phyloP scores from a whole-genome alignment of 1,140 invertebrate species.

The Drosophila yakuba region DNA sequence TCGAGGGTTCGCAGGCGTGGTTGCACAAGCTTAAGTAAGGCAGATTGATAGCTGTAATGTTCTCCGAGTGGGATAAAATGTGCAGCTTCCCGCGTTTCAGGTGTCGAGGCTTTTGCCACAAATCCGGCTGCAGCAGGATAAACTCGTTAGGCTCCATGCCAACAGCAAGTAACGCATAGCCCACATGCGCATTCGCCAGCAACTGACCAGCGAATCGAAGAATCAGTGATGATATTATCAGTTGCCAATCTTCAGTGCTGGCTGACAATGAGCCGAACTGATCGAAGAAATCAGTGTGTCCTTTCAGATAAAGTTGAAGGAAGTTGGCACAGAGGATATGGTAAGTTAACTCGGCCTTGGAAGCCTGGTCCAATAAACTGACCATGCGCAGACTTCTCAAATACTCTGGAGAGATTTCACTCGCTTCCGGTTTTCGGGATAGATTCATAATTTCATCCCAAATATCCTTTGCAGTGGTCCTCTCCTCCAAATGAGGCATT shows the following conservation, averaged over 20 bases:
- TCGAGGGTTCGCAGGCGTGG: slow-evolving; percentile 58
- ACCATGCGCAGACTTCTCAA: slow-evolving; percentile 55
- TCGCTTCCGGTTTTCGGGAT: not conserved
- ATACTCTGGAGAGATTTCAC: slow-evolving; percentile 19
- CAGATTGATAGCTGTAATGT: slow-evolving; percentile 65
- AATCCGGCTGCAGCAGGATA: slow-evolving; percentile 40
- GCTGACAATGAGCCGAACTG: slow-evolving; percentile 3
- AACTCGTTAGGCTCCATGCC: slow-evolving; percentile 25
- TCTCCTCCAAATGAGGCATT: slow-evolving; percentile 8
- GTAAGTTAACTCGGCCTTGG: slow-evolving; percentile 45
- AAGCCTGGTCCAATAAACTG: slow-evolving; percentile 48
- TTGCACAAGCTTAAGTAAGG: slow-evolving; percentile 71
- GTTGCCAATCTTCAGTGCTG: slow-evolving; percentile 46
- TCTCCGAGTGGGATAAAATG: slow-evolving; percentile 22
- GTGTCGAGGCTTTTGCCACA: slow-evolving; percentile 56
- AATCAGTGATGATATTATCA: slow-evolving; percentile 56
- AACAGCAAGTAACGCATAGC: slow-evolving; percentile 33
- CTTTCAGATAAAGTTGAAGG: slow-evolving; percentile 55
- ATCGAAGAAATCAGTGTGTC: slow-evolving; percentile 56
- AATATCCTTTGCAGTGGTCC: slow-evolving; percentile 9
- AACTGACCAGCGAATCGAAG: slow-evolving; percentile 63
- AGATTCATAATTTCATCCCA: slow-evolving; percentile 46
- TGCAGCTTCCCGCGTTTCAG: slow-evolving; percentile 57
- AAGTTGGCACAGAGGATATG: slow-evolving; percentile 60
- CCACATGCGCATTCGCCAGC: slow-evolving; percentile 66